Evolutionary conservation across 1,140 invertebrate genomes (phyloP).

Genomic region (Pseudomyrmex pallidus): DNA sequence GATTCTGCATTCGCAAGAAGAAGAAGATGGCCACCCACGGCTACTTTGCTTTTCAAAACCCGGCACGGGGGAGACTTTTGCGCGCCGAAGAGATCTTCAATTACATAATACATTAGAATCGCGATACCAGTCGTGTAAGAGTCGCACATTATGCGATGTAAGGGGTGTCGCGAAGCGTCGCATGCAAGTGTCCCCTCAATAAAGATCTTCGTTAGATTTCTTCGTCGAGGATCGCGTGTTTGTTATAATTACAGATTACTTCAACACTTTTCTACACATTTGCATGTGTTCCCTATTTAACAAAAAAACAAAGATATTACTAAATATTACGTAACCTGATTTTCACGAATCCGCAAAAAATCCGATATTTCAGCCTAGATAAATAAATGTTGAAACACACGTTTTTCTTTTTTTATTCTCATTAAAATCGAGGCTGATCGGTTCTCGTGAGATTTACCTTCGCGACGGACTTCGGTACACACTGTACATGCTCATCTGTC

Average conservation of each 20-base stretch:
- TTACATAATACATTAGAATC: constrained; percentile 72
- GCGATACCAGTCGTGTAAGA: constrained; percentile 31
- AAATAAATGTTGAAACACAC: background rate
- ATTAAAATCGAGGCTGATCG: background rate
- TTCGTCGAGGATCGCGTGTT: background rate
- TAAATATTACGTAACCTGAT: no score
- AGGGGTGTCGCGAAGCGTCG: background rate
- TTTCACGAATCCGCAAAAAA: background rate
- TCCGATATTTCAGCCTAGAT: background rate
- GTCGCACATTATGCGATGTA: constrained; percentile 2
- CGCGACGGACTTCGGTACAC: constrained; percentile 19
- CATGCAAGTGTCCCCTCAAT: background rate
- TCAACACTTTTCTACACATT: no score
- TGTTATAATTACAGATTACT: background rate
- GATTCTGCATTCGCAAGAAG: constrained; percentile 62
- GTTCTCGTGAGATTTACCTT: background rate
- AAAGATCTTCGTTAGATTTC: background rate
- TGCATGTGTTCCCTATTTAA: background rate
- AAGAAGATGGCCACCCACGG: constrained; percentile 64
- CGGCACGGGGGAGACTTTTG: background rate
- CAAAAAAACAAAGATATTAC: background rate
- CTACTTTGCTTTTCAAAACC: constrained; percentile 70
- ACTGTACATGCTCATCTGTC: constrained; percentile 28
- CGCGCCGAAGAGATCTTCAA: constrained; percentile 42
- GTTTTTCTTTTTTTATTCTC: background rate